phyloP scores from a whole-genome alignment of 2,113 vertebrate genomes.

The Scomber scombrus region DNA sequence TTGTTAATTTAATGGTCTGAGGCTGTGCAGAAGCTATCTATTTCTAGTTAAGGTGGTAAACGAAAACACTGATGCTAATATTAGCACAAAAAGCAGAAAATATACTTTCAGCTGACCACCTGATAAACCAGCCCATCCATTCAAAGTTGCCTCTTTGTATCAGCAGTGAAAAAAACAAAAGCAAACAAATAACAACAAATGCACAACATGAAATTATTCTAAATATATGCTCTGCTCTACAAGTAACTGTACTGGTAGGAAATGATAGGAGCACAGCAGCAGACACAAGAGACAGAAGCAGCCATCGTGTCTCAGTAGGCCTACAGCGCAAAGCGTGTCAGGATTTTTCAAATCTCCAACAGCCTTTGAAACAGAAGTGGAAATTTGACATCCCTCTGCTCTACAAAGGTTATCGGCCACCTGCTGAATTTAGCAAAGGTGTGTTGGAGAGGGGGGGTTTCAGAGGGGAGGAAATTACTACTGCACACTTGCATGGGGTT shows the following conservation, averaged over 20 bases:
- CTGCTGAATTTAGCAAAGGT: constrained; percentile 58
- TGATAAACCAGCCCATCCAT: constrained; percentile 7
- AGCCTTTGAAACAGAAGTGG: constrained; percentile 62
- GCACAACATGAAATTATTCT: constrained; percentile 2
- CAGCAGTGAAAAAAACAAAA: constrained; percentile 5
- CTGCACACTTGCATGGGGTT: constrained; percentile 62
- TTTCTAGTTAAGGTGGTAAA: not conserved
- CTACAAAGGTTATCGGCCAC: constrained; percentile 72
- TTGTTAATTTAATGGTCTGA: not conserved
- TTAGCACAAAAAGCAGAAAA: constrained; percentile 1
- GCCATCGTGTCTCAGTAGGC: constrained; percentile 25
- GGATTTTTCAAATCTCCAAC: constrained; percentile 69
- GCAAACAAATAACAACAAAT: not conserved
- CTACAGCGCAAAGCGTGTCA: constrained; percentile 41
- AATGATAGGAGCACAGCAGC: constrained; percentile 28
- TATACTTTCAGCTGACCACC: not conserved
- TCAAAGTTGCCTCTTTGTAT: constrained; percentile 6
- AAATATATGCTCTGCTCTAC: constrained; percentile 35
- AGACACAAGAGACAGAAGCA: constrained; percentile 38
- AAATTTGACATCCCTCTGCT: constrained; percentile 65
- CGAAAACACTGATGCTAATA: not conserved
- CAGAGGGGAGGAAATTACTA: constrained; percentile 55
- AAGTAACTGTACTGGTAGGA: constrained; percentile 5
- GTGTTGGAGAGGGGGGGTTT: too few relatives aligned
- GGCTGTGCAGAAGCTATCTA: not conserved